Conservation (phyloP, 2,113 vertebrate species). For the Pluvianellus socialis region DNA sequence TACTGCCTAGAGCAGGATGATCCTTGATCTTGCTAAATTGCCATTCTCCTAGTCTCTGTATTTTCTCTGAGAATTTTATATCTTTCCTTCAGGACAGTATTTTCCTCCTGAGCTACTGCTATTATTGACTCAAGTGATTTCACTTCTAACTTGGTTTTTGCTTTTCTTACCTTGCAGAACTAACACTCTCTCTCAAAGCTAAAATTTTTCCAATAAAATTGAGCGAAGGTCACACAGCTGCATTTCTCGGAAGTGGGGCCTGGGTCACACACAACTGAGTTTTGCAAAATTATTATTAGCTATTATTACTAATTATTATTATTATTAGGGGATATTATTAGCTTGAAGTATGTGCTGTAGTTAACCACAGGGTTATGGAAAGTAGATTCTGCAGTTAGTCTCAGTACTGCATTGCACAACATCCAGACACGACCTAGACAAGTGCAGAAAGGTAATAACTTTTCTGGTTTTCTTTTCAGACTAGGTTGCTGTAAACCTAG, state of each 20-base stretch:
- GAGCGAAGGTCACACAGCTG: background rate
- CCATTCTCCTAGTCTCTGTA: background rate
- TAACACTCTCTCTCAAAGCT: background rate
- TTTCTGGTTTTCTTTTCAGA: background rate
- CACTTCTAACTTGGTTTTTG: background rate
- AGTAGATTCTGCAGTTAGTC: background rate
- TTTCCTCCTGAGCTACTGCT: background rate
- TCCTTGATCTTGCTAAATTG: conserved; percentile 3
- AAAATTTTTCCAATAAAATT: background rate
- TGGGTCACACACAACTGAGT: background rate
- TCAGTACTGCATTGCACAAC: background rate
- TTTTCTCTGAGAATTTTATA: conserved; percentile 11
- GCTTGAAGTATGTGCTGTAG: background rate
- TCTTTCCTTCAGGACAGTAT: conserved; percentile 7
- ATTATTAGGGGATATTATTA: background rate
- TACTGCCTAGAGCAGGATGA: background rate
- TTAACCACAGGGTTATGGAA: background rate
- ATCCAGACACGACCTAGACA: background rate
- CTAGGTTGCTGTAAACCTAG: background rate
- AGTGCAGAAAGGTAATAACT: background rate
- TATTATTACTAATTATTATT: background rate
- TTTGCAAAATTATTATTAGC: background rate
- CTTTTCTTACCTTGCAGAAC: background rate
- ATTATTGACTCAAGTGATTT: conserved; percentile 17
- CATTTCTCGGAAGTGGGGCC: background rate